These are phyloP conservation scores for Ploceus nigricollis DNA, from an alignment of 2,113 vertebrate genomes.

Conservation along the genomic window DNA sequence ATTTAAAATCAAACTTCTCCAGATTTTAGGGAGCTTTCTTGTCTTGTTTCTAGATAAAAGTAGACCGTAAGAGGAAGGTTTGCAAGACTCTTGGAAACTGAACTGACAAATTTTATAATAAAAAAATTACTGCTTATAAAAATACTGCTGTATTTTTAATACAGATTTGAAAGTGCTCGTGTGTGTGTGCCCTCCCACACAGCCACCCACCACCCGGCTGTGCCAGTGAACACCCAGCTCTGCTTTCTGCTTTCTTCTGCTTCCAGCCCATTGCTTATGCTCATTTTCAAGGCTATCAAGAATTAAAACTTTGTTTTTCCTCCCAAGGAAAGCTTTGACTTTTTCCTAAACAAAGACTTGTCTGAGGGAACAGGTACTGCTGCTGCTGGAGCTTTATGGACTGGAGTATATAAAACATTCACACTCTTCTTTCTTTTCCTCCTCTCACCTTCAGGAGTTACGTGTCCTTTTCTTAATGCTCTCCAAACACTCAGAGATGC, in stretches of 20 bases:
- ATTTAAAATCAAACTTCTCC: neutral
- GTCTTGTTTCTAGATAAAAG: neutral
- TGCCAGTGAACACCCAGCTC: neutral
- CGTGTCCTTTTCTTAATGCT: neutral
- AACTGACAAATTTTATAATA: neutral
- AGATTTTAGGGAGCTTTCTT: neutral
- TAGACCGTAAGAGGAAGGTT: neutral
- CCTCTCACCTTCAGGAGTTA: neutral
- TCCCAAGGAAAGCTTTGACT: neutral
- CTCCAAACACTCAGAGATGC: neutral
- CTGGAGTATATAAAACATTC: neutral
- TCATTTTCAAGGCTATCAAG: neutral
- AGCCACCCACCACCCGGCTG: neutral
- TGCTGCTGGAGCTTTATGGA: neutral
- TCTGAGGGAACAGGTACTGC: neutral
- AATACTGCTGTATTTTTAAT: slow-evolving; percentile 10
- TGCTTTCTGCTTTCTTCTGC: neutral
- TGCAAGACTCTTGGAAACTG: neutral
- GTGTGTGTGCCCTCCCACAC: neutral
- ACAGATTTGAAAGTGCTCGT: neutral
- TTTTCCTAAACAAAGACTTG: neutral
- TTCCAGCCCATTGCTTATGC: neutral
- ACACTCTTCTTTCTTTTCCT: neutral
- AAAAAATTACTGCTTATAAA: neutral
- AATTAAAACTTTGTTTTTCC: neutral